Evolutionary conservation across 2,113 vertebrate species (phyloP).

Genomic region (Elanoides forficatus): DNA sequence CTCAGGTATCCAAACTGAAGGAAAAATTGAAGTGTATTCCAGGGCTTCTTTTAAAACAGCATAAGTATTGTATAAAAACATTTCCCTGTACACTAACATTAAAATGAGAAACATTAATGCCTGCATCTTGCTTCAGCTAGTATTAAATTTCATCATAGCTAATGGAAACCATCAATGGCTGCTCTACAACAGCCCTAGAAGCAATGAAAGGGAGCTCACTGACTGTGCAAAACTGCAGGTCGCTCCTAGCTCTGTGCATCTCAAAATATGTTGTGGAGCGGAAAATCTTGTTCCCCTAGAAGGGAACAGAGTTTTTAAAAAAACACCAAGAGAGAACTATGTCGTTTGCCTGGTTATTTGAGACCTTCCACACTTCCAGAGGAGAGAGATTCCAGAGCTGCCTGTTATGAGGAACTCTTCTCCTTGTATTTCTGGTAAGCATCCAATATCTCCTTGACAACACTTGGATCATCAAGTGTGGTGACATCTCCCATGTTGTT

Average conservation of each 20-base stretch:
- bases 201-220: neutral
- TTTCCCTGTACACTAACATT: neutral
- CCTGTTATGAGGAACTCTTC: neutral
- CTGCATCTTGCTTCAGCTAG: neutral
- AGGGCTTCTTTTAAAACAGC: neutral
- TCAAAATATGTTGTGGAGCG: neutral
- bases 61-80: neutral
- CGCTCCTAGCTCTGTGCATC: neutral
- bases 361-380: neutral
- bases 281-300: neutral
- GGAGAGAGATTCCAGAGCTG: neutral
- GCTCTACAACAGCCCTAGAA: neutral
- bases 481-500: conserved; percentile 83
- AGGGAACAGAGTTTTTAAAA: neutral
- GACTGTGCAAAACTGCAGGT: neutral
- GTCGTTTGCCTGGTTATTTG: neutral
- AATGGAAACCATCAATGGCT: neutral
- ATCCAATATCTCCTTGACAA: conserved; percentile 81
- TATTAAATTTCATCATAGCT: neutral
- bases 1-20: neutral
- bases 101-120: neutral
- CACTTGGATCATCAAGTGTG: conserved; percentile 86
- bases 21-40: neutral
- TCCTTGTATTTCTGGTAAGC: conserved; percentile 73
- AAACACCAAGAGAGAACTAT: neutral